phyloP scores from a whole-genome alignment of 2,888 invertebrate genomes.

The Sminthurinus aureus region DNA sequence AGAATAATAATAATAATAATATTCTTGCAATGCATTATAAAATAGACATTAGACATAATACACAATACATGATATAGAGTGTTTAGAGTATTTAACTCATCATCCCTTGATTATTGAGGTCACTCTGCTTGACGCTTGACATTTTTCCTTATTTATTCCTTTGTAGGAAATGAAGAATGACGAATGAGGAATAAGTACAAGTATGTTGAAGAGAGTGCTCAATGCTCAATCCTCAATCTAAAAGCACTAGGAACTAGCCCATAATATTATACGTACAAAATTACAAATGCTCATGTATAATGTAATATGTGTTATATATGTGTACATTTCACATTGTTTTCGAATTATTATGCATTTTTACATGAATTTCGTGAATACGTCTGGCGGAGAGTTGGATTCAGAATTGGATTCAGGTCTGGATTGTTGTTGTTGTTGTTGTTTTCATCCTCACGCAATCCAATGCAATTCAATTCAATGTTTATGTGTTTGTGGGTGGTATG shows the following conservation, averaged over 20 bases:
- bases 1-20: too few species aligned
- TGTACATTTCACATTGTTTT: background rate
- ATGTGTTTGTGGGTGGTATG: slow-evolving; percentile 16
- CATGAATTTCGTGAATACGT: background rate
- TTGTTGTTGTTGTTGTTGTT: background rate
- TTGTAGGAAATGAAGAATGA: background rate
- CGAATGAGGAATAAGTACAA: background rate
- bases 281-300: background rate
- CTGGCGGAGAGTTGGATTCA: background rate
- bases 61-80: too few species aligned
- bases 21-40: too few species aligned
- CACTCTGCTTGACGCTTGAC: slow-evolving; percentile 35
- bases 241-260: too few species aligned
- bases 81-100: background rate
- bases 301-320: background rate
- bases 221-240: background rate
- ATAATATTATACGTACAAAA: too few species aligned
- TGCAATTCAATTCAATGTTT: background rate
- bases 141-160: slow-evolving; percentile 22
- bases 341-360: background rate
- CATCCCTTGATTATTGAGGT: slow-evolving; percentile 17
- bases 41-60: too few species aligned
- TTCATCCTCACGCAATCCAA: background rate
- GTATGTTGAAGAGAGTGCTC: background rate
- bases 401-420: background rate